Base-by-base conservation (phyloP, 2,888 invertebrate species). In the Drosophila atripex region DNA sequence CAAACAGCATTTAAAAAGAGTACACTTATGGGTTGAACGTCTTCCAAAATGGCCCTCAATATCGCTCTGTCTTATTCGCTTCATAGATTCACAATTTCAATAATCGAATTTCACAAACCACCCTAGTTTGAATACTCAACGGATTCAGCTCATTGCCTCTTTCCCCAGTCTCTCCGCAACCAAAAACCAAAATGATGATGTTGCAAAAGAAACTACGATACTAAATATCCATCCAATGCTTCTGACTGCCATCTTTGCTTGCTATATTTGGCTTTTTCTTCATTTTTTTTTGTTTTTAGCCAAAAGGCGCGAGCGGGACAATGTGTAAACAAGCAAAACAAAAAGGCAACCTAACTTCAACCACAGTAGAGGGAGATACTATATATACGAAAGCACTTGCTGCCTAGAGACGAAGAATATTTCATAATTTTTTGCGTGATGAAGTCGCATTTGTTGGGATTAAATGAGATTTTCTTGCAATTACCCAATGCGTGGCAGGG, bases 401-500 rank as follows among this genome's bases (percentile, higher is more conserved):
- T 76, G 73, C 71, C 77, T 64, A 70, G 70, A 73, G 73, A 75
- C 65, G 66, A 70, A 70, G 66, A 73, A 75, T 80, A 84, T 73
- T 88, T 85, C 85, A 85, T 85, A 86, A 86, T 82, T 89, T 88
- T 84, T 86, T 87, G 77, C 90, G 90, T 89, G 89, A 78, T 88
- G 77, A 86, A 89, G 86, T 88, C 83, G 88, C 80, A 84, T 85
- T 88, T 80, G 72, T 49, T 68, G 71, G 88, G 89, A 90, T 90
- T 90, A 89, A 86, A 83, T 83, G 77, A 73, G 88, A 90, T 90
- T 88, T 88, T 84, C 86, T 83, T 80, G 80, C 89, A 88, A 89
- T 90, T 89, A 89, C 84, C 76, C 78, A 71, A 54, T 45, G 54
- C 61, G 72, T 49, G 68, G 59, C 30, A 30, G 58, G 35, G 49